phyloP scores from a whole-genome alignment of 2,888 invertebrate genomes.

The Agrilus cyanescens region DNA sequence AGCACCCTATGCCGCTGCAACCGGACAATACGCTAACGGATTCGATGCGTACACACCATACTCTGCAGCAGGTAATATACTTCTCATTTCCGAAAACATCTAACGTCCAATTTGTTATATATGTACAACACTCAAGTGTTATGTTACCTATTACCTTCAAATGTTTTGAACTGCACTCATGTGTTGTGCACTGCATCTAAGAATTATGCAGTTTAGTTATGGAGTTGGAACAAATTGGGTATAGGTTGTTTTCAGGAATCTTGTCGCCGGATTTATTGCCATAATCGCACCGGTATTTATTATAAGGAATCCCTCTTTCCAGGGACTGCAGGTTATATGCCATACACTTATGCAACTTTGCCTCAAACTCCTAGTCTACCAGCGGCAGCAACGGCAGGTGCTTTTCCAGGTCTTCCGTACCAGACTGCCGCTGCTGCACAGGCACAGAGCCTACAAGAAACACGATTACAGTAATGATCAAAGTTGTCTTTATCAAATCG shows the following conservation, averaged over 20 bases:
- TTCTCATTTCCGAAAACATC: conserved; percentile 15
- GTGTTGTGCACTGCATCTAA: too few species aligned
- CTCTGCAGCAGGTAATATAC: conserved; percentile 53
- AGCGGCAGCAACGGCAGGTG: conserved; percentile 38
- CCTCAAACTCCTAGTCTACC: conserved; percentile 48
- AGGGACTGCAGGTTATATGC: conserved; percentile 55
- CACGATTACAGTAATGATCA: conserved; percentile 54
- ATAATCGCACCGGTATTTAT: too few species aligned
- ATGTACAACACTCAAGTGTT: too few species aligned
- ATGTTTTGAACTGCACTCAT: too few species aligned
- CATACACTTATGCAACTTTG: conserved; percentile 58
- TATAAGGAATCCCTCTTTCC: conserved; percentile 9
- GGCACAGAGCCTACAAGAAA: conserved; percentile 62
- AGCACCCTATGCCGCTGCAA: conserved; percentile 43
- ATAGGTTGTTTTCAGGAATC: not conserved
- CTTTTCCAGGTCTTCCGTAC: conserved; percentile 53
- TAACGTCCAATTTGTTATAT: too few species aligned
- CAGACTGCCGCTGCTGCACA: conserved; percentile 48
- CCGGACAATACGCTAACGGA: conserved; percentile 62
- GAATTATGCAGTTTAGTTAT: too few species aligned
- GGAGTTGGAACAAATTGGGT: not conserved
- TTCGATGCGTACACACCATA: conserved; percentile 59
- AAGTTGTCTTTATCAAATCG: too few species aligned
- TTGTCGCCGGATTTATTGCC: too few species aligned
- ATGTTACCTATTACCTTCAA: too few species aligned